A percentile compares a stretch with the other conserved stretches of the same genome.
These are phyloP conservation scores for Tipula vernalis DNA, from an alignment of 2,888 invertebrate genomes.

Conservation along the genomic window DNA sequence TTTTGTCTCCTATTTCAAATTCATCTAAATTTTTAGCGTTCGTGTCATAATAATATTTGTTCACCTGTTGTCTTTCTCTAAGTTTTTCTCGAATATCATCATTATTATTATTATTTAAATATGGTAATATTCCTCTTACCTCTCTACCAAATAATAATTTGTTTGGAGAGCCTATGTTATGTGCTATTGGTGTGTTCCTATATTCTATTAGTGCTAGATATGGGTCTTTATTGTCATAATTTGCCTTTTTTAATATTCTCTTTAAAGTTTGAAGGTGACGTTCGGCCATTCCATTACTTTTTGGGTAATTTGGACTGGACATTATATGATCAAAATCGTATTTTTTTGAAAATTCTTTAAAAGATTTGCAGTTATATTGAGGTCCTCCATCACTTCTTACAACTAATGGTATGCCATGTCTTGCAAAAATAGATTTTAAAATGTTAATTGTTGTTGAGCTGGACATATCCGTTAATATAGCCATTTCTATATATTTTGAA, in stretches of 20 bases:
- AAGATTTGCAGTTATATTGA: slow-evolving; percentile 11
- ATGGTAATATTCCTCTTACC: neutral
- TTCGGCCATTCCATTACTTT: no score
- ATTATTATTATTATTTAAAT: neutral
- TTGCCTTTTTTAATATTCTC: neutral
- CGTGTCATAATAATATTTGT: neutral
- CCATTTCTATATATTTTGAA: slow-evolving; percentile 19
- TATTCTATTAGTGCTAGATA: neutral
- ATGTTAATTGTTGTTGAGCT: slow-evolving; percentile 12
- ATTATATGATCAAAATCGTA: slow-evolving; percentile 17
- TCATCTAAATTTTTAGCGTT: neutral
- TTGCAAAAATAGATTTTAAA: slow-evolving; percentile 18
- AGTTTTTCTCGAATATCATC: neutral
- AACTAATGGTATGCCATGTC: slow-evolving; percentile 17
- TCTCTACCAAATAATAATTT: neutral
- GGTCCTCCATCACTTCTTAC: slow-evolving; percentile 14
- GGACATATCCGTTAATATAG: slow-evolving; percentile 12
- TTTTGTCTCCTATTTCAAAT: no score
- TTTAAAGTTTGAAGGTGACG: no score
- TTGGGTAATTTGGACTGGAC: slow-evolving; percentile 11
- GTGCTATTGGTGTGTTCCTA: neutral
- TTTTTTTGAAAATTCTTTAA: slow-evolving; percentile 15
- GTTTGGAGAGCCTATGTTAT: slow-evolving; percentile 14
- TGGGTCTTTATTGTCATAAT: neutral
- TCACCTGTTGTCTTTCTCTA: neutral